These are phyloP conservation scores for Chaetophractus vellerosus DNA, from an alignment of 2,797 vertebrate genomes.

Conservation along the genomic window DNA sequence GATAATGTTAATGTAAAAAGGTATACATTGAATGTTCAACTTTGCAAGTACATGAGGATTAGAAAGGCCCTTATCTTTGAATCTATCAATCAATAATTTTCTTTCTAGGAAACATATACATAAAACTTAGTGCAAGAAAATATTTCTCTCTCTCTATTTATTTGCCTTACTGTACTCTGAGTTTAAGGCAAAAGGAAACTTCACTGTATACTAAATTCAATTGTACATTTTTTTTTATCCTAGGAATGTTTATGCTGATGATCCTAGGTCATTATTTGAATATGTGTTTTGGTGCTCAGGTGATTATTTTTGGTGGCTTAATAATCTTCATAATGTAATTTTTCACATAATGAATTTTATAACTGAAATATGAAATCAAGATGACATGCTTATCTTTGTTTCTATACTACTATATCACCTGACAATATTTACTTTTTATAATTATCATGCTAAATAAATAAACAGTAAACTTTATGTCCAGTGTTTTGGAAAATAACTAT, in stretches of 20 bases:
- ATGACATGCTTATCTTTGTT: conserved; percentile 19
- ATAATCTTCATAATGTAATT: conserved; percentile 29
- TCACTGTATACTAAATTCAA: conserved; percentile 39
- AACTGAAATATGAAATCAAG: conserved; percentile 50
- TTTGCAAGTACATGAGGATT: conserved; percentile 44
- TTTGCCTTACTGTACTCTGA: conserved; percentile 39
- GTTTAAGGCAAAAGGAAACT: conserved; percentile 27
- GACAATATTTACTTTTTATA: background rate
- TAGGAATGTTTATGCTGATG: conserved; percentile 51
- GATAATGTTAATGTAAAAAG: conserved; percentile 41
- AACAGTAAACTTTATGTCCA: background rate
- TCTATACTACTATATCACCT: background rate
- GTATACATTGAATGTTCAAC: background rate
- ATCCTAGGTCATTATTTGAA: conserved; percentile 40
- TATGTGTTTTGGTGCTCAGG: conserved; percentile 38
- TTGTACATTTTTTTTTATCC: conserved; percentile 16
- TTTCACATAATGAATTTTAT: conserved; percentile 39
- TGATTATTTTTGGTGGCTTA: conserved; percentile 31
- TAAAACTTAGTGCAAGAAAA: conserved; percentile 57
- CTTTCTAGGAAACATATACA: conserved; percentile 8
- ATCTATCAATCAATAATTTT: background rate
- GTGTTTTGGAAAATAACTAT: conserved; percentile 35
- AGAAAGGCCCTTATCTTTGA: background rate
- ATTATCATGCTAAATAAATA: conserved; percentile 12
- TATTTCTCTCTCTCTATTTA: conserved; percentile 17